phyloP scores from a whole-genome alignment of 64 coral and sea anemone species.

The Stichodactyla helianthus region DNA sequence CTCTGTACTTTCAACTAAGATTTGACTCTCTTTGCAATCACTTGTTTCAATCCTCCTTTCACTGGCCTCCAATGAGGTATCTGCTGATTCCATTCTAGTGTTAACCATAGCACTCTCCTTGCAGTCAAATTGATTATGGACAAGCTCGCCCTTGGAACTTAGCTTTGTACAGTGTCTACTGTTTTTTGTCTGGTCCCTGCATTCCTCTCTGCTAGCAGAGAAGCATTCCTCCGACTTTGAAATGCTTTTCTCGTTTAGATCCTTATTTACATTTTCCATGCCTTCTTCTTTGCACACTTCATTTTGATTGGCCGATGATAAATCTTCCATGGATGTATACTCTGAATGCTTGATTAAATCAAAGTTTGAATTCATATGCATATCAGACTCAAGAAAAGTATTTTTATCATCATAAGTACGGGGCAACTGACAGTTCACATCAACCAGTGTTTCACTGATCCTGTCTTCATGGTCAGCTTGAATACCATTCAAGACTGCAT shows the following conservation, averaged over 20 bases:
- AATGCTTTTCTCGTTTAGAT: background rate
- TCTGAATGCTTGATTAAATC: background rate
- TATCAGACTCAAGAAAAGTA: background rate
- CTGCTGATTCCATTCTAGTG: background rate
- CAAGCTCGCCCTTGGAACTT: background rate
- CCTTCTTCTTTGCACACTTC: slow-evolving; percentile 8
- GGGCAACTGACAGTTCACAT: background rate
- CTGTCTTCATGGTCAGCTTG: background rate
- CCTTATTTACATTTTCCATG: background rate
- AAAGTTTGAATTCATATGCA: background rate
- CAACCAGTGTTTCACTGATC: background rate
- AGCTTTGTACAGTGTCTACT: background rate
- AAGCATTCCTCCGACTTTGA: background rate
- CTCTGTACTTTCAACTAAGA: background rate
- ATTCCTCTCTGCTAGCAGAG: background rate
- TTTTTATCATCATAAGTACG: background rate
- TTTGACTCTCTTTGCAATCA: background rate
- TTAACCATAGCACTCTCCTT: background rate
- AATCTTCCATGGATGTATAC: background rate
- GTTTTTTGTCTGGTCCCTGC: background rate
- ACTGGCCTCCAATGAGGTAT: background rate
- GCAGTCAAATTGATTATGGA: background rate
- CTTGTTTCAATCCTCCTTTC: background rate
- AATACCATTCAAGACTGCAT: background rate
- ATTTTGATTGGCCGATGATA: background rate